Percentiles rank a stretch among this genome's conserved stretches.
Conservation (phyloP, 2,888 invertebrate genomes). For the Diploptera punctata region DNA sequence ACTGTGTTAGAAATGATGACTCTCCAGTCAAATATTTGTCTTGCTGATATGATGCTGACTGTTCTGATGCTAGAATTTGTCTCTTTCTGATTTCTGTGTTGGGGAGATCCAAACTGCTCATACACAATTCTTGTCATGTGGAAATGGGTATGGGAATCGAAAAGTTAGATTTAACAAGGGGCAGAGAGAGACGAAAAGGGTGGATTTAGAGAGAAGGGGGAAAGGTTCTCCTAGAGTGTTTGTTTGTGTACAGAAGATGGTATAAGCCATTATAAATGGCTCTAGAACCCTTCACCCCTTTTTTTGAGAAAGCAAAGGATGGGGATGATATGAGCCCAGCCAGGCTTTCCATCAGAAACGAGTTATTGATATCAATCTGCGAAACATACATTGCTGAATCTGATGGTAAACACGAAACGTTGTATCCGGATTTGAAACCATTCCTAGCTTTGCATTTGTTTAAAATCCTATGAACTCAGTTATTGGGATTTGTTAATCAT, state of each 20-base stretch:
- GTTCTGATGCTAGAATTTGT: no score
- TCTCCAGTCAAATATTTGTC: no score
- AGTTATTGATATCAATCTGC: slow-evolving; percentile 16
- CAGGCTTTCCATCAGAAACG: not conserved
- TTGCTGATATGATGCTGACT: no score
- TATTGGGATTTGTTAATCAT: no score
- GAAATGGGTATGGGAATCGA: slow-evolving; percentile 15
- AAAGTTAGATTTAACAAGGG: slow-evolving; percentile 16
- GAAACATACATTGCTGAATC: not conserved
- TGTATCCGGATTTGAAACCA: no score
- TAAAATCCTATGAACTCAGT: no score
- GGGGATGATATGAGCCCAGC: not conserved
- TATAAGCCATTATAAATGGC: slow-evolving; percentile 21
- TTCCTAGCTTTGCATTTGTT: no score
- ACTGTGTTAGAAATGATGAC: no score
- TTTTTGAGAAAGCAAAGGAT: not conserved
- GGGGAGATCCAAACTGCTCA: not conserved
- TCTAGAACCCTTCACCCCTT: not conserved
- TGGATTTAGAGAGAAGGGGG: no score
- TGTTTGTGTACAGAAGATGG: slow-evolving; percentile 6
- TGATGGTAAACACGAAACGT: not conserved
- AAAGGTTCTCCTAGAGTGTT: not conserved
- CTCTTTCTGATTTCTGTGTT: no score
- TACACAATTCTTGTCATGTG: slow-evolving; percentile 18
- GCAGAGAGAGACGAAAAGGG: not conserved